These are phyloP conservation scores for Artibeus lituratus DNA, from an alignment of 2,797 vertebrate species.

Conservation along the genomic window DNA sequence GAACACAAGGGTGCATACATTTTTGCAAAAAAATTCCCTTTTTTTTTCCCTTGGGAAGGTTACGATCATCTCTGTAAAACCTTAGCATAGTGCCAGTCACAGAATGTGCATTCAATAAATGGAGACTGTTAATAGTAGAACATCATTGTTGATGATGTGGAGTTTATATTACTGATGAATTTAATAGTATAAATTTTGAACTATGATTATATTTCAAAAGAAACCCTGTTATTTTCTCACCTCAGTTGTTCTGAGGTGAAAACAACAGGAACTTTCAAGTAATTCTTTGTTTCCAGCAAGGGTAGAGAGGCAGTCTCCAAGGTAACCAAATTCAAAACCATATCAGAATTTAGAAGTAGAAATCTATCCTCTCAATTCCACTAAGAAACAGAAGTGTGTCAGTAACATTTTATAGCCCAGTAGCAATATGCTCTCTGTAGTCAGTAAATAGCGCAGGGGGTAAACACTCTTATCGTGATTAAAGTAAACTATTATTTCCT, in stretches of 20 bases:
- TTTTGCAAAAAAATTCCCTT: background rate
- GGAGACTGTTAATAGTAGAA: background rate
- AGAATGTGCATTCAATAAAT: background rate
- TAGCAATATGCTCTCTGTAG: background rate
- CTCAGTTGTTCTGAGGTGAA: background rate
- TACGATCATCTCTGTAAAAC: background rate
- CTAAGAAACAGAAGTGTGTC: background rate
- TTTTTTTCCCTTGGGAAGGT: background rate
- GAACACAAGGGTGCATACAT: background rate
- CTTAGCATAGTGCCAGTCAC: background rate
- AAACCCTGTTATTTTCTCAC: background rate
- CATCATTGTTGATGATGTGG: background rate
- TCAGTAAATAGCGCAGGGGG: background rate
- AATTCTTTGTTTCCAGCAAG: background rate
- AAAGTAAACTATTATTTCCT: background rate
- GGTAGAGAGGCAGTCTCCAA: background rate
- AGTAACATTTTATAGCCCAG: background rate
- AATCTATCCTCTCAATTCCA: slow-evolving; percentile 21
- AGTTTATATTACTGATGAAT: background rate
- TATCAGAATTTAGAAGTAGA: slow-evolving; percentile 38
- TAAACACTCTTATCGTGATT: background rate
- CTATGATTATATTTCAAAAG: background rate
- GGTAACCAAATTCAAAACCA: slow-evolving; percentile 12
- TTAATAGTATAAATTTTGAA: background rate
- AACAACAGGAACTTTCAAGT: background rate